phyloP scores from a whole-genome alignment of 2,113 vertebrate genomes.

The Oceanodroma tethys region DNA sequence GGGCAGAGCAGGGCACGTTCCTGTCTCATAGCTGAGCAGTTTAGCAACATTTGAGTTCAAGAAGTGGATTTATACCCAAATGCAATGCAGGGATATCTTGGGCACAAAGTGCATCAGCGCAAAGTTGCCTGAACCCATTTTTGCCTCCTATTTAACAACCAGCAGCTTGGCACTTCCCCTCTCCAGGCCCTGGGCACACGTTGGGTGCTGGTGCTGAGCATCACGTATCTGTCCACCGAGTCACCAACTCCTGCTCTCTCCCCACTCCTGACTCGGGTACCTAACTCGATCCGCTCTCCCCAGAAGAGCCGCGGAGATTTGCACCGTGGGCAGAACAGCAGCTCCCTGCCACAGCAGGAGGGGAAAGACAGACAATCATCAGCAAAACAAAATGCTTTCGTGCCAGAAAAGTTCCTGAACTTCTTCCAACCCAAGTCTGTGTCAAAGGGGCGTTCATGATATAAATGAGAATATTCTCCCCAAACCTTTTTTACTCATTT shows the following conservation, averaged over 20 bases:
- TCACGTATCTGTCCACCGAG: rapidly evolving
- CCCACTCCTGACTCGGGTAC: rapidly evolving
- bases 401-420: neutral
- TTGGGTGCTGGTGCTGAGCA: neutral
- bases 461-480: neutral
- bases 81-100: rapidly evolving
- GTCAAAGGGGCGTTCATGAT: rapidly evolving
- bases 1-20: rapidly evolving
- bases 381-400: neutral
- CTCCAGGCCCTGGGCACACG: rapidly evolving
- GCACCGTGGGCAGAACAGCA: neutral
- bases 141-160: neutral
- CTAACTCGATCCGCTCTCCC: rapidly evolving
- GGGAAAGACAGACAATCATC: rapidly evolving
- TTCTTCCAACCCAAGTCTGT: neutral
- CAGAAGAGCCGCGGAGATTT: rapidly evolving
- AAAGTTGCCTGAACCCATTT: neutral
- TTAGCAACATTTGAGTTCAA: rapidly evolving
- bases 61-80: neutral
- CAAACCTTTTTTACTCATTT: neutral
- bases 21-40: rapidly evolving
- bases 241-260: neutral
- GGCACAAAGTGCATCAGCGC: neutral
- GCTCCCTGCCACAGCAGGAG: neutral
- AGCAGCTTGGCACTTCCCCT: rapidly evolving